A percentile compares a stretch with the other conserved stretches of the same genome.
These are phyloP conservation scores for Drosophila lutescens DNA, from an alignment of 2,888 invertebrate genomes.

Conservation along the genomic window DNA sequence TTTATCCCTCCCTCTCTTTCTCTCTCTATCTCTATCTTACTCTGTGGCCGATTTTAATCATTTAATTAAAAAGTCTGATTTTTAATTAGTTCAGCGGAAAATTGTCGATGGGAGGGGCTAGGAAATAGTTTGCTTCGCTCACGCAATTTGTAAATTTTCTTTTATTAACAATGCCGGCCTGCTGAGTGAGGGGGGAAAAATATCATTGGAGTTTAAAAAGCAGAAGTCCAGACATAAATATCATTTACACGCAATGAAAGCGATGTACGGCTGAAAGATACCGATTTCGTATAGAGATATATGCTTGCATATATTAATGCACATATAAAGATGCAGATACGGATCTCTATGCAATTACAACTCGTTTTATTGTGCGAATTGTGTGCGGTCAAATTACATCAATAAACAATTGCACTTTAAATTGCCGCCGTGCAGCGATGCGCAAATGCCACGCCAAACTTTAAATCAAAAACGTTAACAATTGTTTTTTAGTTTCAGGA, in stretches of 20 bases:
- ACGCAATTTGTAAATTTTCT: constrained; percentile 73
- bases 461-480: constrained; percentile 20
- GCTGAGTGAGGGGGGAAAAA: constrained; percentile 21
- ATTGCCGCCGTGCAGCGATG: constrained; percentile 46
- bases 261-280: constrained; percentile 21
- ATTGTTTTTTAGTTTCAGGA: constrained; percentile 1
- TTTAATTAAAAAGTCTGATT: constrained; percentile 76
- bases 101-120: constrained; percentile 7
- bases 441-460: constrained; percentile 42
- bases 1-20: neutral
- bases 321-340: constrained; percentile 48
- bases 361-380: constrained; percentile 71
- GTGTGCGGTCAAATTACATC: constrained; percentile 73
- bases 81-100: constrained; percentile 70
- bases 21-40: constrained; percentile 1
- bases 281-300: constrained; percentile 1
- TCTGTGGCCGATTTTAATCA: constrained; percentile 63
- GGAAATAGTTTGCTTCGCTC: constrained; percentile 37
- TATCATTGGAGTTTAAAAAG: constrained; percentile 37
- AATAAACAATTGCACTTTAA: constrained; percentile 55
- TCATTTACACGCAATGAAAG: constrained; percentile 60
- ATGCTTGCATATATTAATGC: constrained; percentile 15
- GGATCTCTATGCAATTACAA: constrained; percentile 70
- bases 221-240: constrained; percentile 18
- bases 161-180: constrained; percentile 52